Conservation (phyloP, 2,797 vertebrate species). For the Malacoraja senta region DNA sequence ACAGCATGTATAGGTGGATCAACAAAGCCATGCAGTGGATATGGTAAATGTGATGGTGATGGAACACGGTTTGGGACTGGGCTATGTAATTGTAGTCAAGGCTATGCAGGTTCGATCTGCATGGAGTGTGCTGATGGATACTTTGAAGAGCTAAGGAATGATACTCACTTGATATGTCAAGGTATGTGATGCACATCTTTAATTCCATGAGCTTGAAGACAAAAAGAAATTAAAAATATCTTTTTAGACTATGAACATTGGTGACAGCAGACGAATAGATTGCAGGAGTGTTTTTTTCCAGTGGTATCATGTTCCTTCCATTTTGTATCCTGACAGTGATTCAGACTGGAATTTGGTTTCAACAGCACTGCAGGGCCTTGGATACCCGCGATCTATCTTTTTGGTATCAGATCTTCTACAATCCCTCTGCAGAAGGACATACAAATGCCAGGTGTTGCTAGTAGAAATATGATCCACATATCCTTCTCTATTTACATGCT, state of each 20-base stretch:
- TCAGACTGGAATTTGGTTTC: background rate
- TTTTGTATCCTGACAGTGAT: background rate
- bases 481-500: background rate
- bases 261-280: background rate
- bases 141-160: constrained; percentile 77
- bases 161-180: constrained; percentile 68
- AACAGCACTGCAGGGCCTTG: background rate
- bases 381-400: background rate
- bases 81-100: constrained; percentile 79
- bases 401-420: background rate
- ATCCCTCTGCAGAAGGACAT: background rate
- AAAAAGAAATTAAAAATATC: background rate
- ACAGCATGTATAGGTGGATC: constrained; percentile 60
- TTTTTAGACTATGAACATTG: background rate
- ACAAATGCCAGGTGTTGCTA: background rate
- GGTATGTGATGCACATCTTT: constrained; percentile 54
- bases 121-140: constrained; percentile 83
- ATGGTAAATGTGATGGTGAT: constrained; percentile 74
- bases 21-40: constrained; percentile 58
- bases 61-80: constrained; percentile 83
- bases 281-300: background rate
- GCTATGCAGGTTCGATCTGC: constrained; percentile 79
- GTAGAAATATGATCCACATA: background rate
- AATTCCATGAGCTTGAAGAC: background rate
- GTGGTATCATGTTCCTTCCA: background rate